Percentiles rank a stretch among this genome's conserved stretches.
These are phyloP conservation scores for Cydia pomonella DNA, from an alignment of 1,140 invertebrate genomes.

Conservation along the genomic window DNA sequence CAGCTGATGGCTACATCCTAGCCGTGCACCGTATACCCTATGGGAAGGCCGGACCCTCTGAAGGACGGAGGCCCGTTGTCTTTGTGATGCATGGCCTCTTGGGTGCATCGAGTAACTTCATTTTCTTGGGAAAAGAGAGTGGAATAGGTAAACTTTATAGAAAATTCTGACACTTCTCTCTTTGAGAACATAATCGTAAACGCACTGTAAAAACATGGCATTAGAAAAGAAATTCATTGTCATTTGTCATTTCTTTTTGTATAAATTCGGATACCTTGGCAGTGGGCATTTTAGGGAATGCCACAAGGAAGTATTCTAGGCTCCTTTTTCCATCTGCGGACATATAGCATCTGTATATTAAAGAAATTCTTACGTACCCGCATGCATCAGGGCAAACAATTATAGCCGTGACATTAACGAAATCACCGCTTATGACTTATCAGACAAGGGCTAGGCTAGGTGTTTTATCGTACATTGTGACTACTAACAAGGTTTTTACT, in stretches of 20 bases:
- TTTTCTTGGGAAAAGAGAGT: slow-evolving; percentile 73
- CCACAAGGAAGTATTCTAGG: not conserved
- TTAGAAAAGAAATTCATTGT: too few relatives aligned
- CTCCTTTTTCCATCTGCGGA: not conserved
- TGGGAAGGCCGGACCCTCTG: slow-evolving; percentile 45
- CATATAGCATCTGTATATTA: not conserved
- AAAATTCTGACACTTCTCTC: not conserved
- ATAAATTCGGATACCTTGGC: not conserved
- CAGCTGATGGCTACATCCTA: slow-evolving; percentile 83
- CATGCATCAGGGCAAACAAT: not conserved
- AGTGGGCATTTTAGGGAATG: not conserved
- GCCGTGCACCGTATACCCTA: slow-evolving; percentile 81
- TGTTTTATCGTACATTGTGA: not conserved
- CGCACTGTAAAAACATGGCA: too few relatives aligned
- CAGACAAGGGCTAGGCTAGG: not conserved
- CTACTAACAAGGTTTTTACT: not conserved
- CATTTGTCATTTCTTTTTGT: too few relatives aligned
- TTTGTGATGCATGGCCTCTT: slow-evolving; percentile 85
- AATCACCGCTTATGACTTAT: not conserved
- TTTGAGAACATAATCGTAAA: too few relatives aligned
- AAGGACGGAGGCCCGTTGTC: slow-evolving; percentile 68
- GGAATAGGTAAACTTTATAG: slow-evolving; percentile 51
- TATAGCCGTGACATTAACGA: not conserved
- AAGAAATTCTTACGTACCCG: not conserved
- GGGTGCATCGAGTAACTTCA: slow-evolving; percentile 81